Percentiles rank a stretch among this genome's conserved stretches.
Evolutionary conservation across 2,113 vertebrate genomes (phyloP).

Genomic region (Sarotherodon lohbergeri): DNA sequence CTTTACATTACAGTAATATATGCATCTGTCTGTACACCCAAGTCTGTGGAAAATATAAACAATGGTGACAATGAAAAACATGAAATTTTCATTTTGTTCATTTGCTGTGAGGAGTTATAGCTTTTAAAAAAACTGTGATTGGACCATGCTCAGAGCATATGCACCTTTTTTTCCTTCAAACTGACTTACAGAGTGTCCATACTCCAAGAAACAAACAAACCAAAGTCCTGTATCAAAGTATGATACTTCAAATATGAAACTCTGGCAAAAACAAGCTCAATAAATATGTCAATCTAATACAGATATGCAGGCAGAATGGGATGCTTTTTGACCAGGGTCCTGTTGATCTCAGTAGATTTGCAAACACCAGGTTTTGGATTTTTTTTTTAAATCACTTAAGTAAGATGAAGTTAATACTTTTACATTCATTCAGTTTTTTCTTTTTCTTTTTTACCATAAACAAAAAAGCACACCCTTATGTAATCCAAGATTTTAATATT

Average conservation of each 20-base stretch:
- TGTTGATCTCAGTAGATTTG: neutral
- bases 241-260: neutral
- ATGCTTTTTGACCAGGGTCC: neutral
- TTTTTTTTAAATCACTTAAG: neutral
- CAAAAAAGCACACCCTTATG: neutral
- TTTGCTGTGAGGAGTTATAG: neutral
- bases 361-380: neutral
- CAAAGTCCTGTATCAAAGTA: neutral
- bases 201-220: neutral
- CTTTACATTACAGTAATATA: neutral
- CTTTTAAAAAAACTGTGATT: neutral
- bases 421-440: neutral
- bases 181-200: fast-evolving
- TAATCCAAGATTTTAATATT: neutral
- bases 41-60: neutral
- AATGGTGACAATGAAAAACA: neutral
- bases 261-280: neutral
- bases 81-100: neutral
- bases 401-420: neutral
- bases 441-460: neutral
- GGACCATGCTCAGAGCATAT: neutral
- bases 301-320: fast-evolving
- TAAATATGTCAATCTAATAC: neutral
- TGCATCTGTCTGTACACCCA: neutral
- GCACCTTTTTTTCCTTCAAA: neutral